Percentiles rank a stretch among this genome's conserved stretches.
Conservation (phyloP, 1,140 invertebrate genomes). For the Matsumurasca onukii region DNA sequence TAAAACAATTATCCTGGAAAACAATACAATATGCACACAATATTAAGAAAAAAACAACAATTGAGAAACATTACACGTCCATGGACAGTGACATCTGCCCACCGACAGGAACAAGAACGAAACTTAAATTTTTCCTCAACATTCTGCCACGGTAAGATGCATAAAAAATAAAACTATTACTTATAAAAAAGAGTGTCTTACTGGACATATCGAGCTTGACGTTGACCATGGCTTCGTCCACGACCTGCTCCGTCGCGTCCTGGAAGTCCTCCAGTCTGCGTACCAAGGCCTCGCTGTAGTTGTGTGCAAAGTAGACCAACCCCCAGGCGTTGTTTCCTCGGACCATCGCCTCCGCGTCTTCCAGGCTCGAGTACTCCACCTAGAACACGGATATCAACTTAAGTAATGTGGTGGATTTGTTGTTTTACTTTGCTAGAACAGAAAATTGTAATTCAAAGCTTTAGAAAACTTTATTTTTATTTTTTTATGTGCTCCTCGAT, state of each 20-base stretch:
- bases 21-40: no score
- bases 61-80: no score
- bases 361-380: conserved; percentile 55
- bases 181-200: no score
- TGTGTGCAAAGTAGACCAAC: conserved; percentile 66
- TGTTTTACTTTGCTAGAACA: background rate
- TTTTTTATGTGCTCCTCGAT: no score
- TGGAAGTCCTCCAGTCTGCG: conserved; percentile 56
- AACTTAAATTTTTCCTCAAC: no score
- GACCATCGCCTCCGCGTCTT: conserved; percentile 61
- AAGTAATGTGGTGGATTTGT: conserved; percentile 13
- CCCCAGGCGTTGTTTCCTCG: conserved; percentile 63
- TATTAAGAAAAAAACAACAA: no score
- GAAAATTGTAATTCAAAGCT: background rate
- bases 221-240: conserved; percentile 59
- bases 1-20: no score
- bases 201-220: conserved; percentile 77
- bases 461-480: background rate
- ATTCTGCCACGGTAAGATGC: no score
- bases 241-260: conserved; percentile 49
- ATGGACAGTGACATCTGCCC: no score
- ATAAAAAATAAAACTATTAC: no score
- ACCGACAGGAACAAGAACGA: no score
- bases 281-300: conserved; percentile 70
- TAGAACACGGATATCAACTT: conserved; percentile 46